phyloP scores from a whole-genome alignment of 2,888 invertebrate genomes.

The Achlya flavicornis region DNA sequence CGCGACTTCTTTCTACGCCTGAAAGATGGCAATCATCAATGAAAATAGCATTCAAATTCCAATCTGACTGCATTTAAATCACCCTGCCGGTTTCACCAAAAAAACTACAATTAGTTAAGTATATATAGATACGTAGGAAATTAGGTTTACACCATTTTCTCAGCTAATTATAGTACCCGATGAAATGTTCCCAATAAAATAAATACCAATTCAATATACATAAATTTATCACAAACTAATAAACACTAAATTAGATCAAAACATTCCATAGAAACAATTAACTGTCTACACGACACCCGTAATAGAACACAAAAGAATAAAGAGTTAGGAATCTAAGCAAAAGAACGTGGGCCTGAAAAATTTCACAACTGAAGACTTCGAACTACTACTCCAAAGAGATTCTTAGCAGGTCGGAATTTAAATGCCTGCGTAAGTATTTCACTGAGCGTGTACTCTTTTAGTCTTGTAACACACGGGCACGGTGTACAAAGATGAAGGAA shows the following conservation, averaged over 20 bases:
- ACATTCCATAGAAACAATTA: not conserved
- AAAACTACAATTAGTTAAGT: no score
- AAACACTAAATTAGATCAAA: not conserved
- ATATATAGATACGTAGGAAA: no score
- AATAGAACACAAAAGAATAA: not conserved
- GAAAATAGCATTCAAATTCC: no score
- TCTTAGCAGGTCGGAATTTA: slow-evolving; percentile 23
- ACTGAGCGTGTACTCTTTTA: slow-evolving; percentile 8
- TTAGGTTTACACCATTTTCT: no score
- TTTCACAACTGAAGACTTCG: not conserved
- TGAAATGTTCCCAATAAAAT: no score
- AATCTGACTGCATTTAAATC: no score
- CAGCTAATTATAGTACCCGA: no score
- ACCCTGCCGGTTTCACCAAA: no score
- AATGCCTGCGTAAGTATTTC: slow-evolving; percentile 26
- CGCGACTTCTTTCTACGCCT: no score
- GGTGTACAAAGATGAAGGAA: not conserved
- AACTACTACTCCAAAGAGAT: slow-evolving; percentile 19
- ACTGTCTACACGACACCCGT: not conserved
- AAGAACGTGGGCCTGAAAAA: slow-evolving; percentile 1
- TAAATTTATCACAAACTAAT: not conserved
- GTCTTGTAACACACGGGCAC: not conserved
- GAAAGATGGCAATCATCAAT: no score
- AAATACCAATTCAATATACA: no score
- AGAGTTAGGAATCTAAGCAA: not conserved